Percentiles rank a stretch among this genome's conserved stretches.
Conservation (phyloP, 2,113 vertebrate species). For the Rattus rattus region DNA sequence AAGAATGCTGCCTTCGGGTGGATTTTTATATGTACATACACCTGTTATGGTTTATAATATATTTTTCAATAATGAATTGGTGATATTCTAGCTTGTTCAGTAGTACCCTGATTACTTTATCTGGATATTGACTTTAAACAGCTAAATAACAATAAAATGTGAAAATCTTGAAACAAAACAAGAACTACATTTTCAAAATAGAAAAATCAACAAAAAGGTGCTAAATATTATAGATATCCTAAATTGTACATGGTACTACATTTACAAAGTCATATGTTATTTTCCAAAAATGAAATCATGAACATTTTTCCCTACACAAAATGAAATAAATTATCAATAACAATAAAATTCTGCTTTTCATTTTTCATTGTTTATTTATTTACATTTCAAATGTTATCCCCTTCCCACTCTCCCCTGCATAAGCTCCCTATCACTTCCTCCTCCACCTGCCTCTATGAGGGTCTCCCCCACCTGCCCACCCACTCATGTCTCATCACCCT, state of each 20-base stretch:
- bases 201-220: constrained; percentile 58
- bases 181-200: constrained; percentile 39
- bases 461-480: too few relatives aligned
- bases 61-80: constrained; percentile 47
- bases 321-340: not conserved
- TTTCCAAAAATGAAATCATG: constrained; percentile 36
- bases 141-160: constrained; percentile 54
- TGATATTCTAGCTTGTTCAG: constrained; percentile 9
- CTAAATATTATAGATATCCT: constrained; percentile 46
- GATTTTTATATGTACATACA: not conserved
- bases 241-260: constrained; percentile 56
- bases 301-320: constrained; percentile 65
- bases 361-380: too few relatives aligned
- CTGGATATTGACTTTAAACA: constrained; percentile 57
- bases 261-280: constrained; percentile 53
- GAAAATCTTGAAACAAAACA: constrained; percentile 18
- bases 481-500: too few relatives aligned
- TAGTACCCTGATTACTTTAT: constrained; percentile 17
- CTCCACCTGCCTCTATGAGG: too few relatives aligned
- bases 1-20: not conserved
- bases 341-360: not conserved
- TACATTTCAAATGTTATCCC: too few relatives aligned
- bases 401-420: too few relatives aligned
- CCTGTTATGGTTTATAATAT: constrained; percentile 71
- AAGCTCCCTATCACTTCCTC: too few relatives aligned